Evolutionary conservation across 2,888 invertebrate species (phyloP).

Genomic region (Lasioglossum zephyrum): DNA sequence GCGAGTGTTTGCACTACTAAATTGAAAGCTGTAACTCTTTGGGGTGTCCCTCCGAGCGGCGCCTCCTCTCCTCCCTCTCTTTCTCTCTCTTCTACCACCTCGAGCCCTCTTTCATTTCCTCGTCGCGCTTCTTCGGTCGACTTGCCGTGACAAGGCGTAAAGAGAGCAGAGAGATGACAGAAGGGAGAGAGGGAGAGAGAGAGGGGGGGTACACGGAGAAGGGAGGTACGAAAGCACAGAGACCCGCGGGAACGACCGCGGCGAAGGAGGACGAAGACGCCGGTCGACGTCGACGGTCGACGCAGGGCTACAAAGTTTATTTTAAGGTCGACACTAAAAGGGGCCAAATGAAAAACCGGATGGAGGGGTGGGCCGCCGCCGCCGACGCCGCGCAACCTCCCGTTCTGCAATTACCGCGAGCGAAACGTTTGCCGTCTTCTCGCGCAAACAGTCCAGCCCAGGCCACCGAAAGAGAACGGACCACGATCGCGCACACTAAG

Average conservation of each 20-base stretch:
- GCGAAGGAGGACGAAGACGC: constrained; percentile 27
- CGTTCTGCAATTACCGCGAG: constrained; percentile 68
- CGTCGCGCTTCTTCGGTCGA: constrained; percentile 45
- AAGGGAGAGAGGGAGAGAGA: neutral
- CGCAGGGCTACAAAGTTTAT: constrained; percentile 71
- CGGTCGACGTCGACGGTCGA: constrained; percentile 27
- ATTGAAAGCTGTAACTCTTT: constrained; percentile 80
- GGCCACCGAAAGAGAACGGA: constrained; percentile 19
- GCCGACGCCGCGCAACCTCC: constrained; percentile 42
- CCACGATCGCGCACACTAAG: neutral
- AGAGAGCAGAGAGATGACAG: constrained; percentile 9
- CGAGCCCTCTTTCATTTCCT: constrained; percentile 53
- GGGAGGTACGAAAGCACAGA: constrained; percentile 18
- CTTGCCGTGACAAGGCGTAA: constrained; percentile 49
- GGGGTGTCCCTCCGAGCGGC: constrained; percentile 67
- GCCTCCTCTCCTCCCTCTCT: constrained; percentile 6
- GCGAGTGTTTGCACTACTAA: constrained; percentile 76
- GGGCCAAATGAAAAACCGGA: constrained; percentile 73
- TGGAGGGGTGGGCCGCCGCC: constrained; percentile 54
- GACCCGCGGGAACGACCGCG: constrained; percentile 19
- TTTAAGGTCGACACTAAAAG: constrained; percentile 76
- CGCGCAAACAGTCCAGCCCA: constrained; percentile 23
- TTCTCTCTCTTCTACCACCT: constrained; percentile 24
- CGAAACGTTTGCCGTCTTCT: constrained; percentile 46
- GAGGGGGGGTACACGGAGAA: constrained; percentile 8